These are phyloP conservation scores for Anorthoa munda DNA, from an alignment of 2,888 invertebrate genomes.

Conservation along the genomic window DNA sequence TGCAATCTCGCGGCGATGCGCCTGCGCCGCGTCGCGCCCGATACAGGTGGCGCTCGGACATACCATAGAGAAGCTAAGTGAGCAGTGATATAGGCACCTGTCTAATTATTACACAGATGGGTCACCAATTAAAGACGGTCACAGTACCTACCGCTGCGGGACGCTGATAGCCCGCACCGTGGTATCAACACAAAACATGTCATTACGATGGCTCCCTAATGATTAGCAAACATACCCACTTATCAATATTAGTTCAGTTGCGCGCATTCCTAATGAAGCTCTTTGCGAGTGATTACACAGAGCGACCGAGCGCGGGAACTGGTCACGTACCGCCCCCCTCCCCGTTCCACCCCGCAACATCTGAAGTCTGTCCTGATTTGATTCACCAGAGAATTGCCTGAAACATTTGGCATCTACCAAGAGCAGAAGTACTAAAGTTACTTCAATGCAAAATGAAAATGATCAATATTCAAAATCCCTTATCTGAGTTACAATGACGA, in stretches of 20 bases:
- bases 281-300: background rate
- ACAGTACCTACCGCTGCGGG: background rate
- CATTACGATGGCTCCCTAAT: constrained; percentile 34
- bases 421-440: background rate
- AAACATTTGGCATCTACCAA: background rate
- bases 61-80: background rate
- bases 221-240: constrained; percentile 28
- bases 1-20: constrained; percentile 7
- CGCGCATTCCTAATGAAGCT: background rate
- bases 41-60: constrained; percentile 3
- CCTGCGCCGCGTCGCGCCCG: background rate
- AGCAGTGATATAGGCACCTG: too few species aligned
- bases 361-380: background rate
- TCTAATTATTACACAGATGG: background rate
- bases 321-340: background rate
- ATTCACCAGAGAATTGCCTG: background rate
- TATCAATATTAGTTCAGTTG: constrained; percentile 38
- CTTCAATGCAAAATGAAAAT: background rate
- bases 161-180: background rate
- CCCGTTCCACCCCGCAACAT: background rate
- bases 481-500: too few species aligned
- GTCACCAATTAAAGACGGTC: background rate
- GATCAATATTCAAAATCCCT: too few species aligned
- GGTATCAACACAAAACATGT: constrained; percentile 22
- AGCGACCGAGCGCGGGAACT: background rate